Conservation (phyloP, 1,140 invertebrate species). For the Drosophila bipectinata region DNA sequence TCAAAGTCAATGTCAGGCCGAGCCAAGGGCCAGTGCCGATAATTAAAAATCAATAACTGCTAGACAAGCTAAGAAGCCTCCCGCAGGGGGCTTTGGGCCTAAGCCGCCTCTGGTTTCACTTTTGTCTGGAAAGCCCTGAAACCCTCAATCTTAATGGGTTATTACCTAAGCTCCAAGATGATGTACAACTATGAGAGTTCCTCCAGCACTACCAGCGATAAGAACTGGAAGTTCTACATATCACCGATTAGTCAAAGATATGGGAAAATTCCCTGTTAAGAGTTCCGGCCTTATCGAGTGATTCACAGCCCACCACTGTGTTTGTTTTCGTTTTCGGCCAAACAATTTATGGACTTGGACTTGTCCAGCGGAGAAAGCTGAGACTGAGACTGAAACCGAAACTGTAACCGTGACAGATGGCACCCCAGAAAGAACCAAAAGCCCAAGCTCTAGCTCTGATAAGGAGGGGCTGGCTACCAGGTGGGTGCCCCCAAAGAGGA, state of each 20-base stretch:
- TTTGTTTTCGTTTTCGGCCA: slow-evolving; percentile 1
- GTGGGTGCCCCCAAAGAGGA: background rate
- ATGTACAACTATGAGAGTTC: too few species aligned
- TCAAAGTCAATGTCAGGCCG: slow-evolving; percentile 62
- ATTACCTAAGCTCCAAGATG: too few species aligned
- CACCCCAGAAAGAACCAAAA: slow-evolving; percentile 38
- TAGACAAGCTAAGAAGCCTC: slow-evolving; percentile 2
- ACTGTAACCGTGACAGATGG: slow-evolving; percentile 19
- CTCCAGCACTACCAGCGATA: slow-evolving; percentile 5
- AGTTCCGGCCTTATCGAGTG: slow-evolving; percentile 6
- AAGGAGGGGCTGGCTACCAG: slow-evolving; percentile 2
- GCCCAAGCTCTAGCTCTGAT: slow-evolving; percentile 29
- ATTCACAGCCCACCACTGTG: slow-evolving; percentile 23
- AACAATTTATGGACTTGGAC: background rate
- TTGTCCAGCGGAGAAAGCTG: slow-evolving; percentile 23
- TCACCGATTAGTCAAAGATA: slow-evolving; percentile 43
- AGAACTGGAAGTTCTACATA: slow-evolving; percentile 3
- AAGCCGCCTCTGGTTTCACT: slow-evolving; percentile 33
- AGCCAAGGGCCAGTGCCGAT: slow-evolving; percentile 35
- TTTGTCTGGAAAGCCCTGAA: slow-evolving; percentile 9
- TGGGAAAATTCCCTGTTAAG: slow-evolving; percentile 2
- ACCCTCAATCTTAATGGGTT: background rate
- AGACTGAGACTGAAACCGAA: background rate
- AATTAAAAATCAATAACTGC: slow-evolving; percentile 72
- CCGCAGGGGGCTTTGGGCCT: slow-evolving; percentile 19